A percentile compares a stretch with the other conserved stretches of the same genome.
Conservation (phyloP, 2,797 vertebrate species). For the Hybognathus amarus region DNA sequence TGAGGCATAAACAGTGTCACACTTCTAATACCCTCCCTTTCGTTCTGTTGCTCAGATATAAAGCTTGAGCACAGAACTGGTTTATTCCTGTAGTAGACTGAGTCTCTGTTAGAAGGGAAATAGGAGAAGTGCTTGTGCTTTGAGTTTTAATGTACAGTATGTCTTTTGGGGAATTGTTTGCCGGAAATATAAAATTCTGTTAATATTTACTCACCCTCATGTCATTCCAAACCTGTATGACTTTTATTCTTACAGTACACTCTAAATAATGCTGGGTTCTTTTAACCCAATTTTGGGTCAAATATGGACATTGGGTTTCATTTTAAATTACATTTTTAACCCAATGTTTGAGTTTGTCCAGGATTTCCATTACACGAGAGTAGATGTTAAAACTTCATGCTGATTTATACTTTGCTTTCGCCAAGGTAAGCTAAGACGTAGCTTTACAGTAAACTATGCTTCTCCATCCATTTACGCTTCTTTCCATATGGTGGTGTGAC, state of each 20-base stretch:
- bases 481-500: too few relatives aligned
- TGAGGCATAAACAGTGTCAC: slow-evolving; percentile 15
- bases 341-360: too few relatives aligned
- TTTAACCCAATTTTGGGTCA: too few relatives aligned
- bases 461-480: too few relatives aligned
- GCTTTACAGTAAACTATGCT: too few relatives aligned
- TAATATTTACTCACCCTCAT: neutral
- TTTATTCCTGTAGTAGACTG: neutral
- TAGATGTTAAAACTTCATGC: too few relatives aligned
- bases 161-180: neutral
- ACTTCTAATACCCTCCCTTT: neutral
- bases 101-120: neutral
- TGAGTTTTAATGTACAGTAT: neutral
- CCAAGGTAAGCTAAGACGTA: too few relatives aligned
- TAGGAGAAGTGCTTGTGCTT: neutral
- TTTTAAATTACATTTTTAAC: too few relatives aligned
- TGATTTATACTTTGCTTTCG: too few relatives aligned
- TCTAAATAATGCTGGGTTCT: too few relatives aligned
- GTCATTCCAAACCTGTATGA: neutral
- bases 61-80: slow-evolving; percentile 1
- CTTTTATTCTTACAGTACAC: neutral
- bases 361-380: too few relatives aligned
- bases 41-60: neutral
- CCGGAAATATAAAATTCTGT: neutral
- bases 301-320: too few relatives aligned